phyloP scores from a whole-genome alignment of 2,888 invertebrate species.

The Drosophila rellima region DNA sequence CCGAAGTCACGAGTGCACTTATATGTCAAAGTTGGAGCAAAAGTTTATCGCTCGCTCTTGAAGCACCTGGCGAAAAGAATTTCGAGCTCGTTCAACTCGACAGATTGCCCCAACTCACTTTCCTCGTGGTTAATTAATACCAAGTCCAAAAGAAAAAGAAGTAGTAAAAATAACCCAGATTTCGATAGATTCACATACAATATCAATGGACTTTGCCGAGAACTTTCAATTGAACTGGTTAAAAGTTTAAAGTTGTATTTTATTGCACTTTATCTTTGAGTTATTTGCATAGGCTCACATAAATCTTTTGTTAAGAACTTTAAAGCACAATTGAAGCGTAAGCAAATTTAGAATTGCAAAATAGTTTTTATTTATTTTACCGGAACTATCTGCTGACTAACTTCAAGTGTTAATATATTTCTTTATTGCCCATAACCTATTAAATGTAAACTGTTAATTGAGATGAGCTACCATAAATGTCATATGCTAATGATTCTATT shows the following conservation, averaged over 20 bases:
- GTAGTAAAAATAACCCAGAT: background rate
- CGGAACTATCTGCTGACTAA: slow-evolving; percentile 9
- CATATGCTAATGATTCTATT: slow-evolving; percentile 40
- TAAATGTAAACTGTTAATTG: slow-evolving; percentile 35
- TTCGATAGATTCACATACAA: slow-evolving; percentile 5
- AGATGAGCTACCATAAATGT: slow-evolving; percentile 47
- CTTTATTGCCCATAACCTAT: slow-evolving; percentile 38
- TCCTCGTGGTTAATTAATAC: slow-evolving; percentile 50
- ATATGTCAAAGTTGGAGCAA: slow-evolving; percentile 53
- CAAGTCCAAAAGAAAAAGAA: slow-evolving; percentile 2
- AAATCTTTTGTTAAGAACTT: background rate
- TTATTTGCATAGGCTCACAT: slow-evolving; percentile 1
- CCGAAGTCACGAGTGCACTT: slow-evolving; percentile 50
- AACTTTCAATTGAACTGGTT: slow-evolving; percentile 48
- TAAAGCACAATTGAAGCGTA: background rate
- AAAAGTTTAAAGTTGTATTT: slow-evolving; percentile 51
- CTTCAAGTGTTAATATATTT: slow-evolving; percentile 49
- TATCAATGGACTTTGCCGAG: slow-evolving; percentile 24
- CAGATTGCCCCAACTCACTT: slow-evolving; percentile 5
- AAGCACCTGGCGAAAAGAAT: slow-evolving; percentile 42
- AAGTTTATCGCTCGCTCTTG: slow-evolving; percentile 35
- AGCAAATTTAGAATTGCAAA: background rate
- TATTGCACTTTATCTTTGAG: slow-evolving; percentile 17
- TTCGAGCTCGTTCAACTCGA: slow-evolving; percentile 39
- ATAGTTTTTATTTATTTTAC: background rate